These are phyloP conservation scores for Noctua comes DNA, from an alignment of 2,888 invertebrate genomes.

Conservation along the genomic window DNA sequence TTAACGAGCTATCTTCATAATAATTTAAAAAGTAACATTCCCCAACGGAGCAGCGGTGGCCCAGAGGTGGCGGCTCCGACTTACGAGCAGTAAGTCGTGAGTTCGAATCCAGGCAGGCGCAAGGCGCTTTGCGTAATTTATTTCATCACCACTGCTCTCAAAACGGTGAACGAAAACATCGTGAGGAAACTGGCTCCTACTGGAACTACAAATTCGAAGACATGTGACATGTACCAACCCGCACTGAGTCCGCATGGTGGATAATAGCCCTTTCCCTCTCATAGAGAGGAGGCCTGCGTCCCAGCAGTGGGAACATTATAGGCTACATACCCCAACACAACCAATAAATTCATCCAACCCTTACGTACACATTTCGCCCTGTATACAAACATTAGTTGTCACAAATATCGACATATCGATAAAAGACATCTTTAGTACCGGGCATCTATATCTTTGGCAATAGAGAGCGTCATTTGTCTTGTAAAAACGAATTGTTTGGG, in stretches of 20 bases:
- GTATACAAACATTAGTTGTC: constrained; percentile 6
- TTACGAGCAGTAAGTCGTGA: no score
- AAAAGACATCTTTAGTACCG: constrained; percentile 28
- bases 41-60: background rate
- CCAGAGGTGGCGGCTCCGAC: background rate
- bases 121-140: no score
- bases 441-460: constrained; percentile 42
- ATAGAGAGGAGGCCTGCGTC: background rate
- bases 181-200: background rate
- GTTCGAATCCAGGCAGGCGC: no score
- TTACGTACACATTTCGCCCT: constrained; percentile 3
- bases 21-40: background rate
- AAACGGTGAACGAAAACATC: background rate
- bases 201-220: background rate
- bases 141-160: no score
- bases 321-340: background rate
- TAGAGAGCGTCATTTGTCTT: constrained; percentile 56
- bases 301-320: background rate
- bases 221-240: background rate
- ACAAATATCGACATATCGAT: constrained; percentile 40
- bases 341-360: background rate
- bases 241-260: background rate
- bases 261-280: background rate
- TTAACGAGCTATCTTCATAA: background rate
- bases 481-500: constrained; percentile 53